Base-by-base conservation (phyloP, 64 coral and sea anemone species). In the Cladopsammia gracilis region DNA sequence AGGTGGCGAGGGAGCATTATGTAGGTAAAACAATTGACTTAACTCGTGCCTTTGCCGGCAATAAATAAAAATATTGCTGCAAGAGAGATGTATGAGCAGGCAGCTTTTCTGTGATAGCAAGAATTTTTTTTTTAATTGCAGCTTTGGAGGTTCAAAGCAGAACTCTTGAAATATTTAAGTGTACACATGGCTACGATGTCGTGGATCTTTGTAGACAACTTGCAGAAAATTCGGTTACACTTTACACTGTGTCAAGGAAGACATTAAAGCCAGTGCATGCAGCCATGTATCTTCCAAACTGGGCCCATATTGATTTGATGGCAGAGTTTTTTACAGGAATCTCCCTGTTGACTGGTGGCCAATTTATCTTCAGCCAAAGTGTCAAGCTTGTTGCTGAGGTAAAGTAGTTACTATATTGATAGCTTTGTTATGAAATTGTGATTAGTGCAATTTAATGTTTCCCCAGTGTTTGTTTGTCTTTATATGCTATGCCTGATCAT, bases 261-360 rank as follows among this genome's bases (percentile, higher is more conserved):
- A 53, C 12, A 8, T 7, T 18, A 2, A n/a, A 51, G 62, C 48
- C 60, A 46, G 60, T 6, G 5, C 34, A 0, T 34, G 20, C 51
- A 58, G 10, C 46, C 10, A 15, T 2, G 1, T 56, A 56, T n/a
- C 14, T 61, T 62, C 19, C 62, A 23, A 25, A 18, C 64, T 62
- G 23, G 53, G 26, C 67, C 5, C 2, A 61, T 46, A 16, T 46
- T 89, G 18, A 46, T 6, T 6, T 84, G 4, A 49, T 84, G 80
- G 19, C 44, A 84, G 80, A 48, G 42, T 84, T 84, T 50, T 84
- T 67, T 50, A 68, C 61, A 15, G 80, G 80, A 67, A 84, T 84
- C n/a, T 84, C 80, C 18, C 62, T 51, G 15, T 51, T 1, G 45
- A 84, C 80, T 23, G 80, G 80, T 25, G 80, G 80, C 19, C 44